Conservation (phyloP, 2,113 vertebrate genomes). For the Lynx canadensis region DNA sequence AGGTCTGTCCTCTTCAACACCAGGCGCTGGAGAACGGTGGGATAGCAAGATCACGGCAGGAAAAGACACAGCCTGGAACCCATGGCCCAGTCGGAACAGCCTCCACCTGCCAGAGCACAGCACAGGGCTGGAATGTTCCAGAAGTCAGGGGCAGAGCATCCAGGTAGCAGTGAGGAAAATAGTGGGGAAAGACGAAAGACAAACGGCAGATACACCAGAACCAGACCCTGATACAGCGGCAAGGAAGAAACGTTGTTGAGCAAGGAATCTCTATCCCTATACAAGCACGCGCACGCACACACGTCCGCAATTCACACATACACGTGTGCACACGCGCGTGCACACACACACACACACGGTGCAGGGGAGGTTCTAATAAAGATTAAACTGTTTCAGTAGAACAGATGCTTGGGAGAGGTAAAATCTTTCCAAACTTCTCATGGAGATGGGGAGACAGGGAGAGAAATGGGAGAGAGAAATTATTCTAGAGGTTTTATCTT, state of each 20-base stretch:
- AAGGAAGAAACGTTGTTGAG: neutral
- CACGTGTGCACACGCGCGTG: fast-evolving
- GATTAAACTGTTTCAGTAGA: neutral
- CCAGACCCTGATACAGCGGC: neutral
- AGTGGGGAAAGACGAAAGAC: neutral
- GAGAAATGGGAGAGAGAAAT: neutral
- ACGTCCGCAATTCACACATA: no score
- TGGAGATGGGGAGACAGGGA: neutral
- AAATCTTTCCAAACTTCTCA: neutral
- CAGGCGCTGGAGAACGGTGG: neutral
- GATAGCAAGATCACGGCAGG: neutral
- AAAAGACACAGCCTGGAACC: neutral
- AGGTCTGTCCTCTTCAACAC: neutral
- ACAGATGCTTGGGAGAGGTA: neutral
- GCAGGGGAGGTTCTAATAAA: no score
- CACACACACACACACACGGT: neutral
- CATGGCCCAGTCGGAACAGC: neutral
- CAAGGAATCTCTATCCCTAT: neutral
- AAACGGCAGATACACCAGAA: neutral
- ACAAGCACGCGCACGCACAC: neutral
- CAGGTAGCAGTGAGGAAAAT: neutral
- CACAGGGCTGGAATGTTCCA: neutral
- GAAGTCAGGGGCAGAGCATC: neutral
- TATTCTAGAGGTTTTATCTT: neutral
- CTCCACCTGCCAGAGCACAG: neutral